These are phyloP conservation scores for Colletes gigas DNA, from an alignment of 1,140 invertebrate species.

Conservation along the genomic window DNA sequence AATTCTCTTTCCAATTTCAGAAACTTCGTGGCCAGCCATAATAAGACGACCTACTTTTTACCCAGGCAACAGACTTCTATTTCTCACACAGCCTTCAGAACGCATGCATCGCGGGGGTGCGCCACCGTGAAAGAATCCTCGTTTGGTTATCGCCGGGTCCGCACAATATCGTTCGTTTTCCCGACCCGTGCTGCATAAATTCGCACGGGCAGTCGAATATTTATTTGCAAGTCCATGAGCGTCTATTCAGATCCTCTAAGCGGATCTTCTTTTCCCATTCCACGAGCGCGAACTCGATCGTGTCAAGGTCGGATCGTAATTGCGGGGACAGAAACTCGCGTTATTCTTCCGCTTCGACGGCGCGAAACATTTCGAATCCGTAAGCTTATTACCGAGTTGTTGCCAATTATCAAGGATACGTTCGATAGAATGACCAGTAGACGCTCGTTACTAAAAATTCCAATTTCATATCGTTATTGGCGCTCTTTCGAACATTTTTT, in stretches of 20 bases:
- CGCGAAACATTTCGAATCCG: neutral
- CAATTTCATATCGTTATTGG: too few species aligned
- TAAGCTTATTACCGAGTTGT: neutral
- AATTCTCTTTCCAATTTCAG: slow-evolving; percentile 3
- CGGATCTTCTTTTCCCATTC: neutral
- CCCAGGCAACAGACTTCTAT: too few species aligned
- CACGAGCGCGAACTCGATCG: neutral
- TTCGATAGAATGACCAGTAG: too few species aligned
- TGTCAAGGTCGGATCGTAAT: neutral
- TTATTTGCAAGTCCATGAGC: slow-evolving; percentile 3
- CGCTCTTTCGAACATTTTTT: too few species aligned
- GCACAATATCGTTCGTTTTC: slow-evolving; percentile 22
- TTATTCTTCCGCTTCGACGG: neutral
- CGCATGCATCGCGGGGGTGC: neutral
- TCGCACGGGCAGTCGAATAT: neutral
- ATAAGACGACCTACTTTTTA: slow-evolving; percentile 28
- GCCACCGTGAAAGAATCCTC: neutral
- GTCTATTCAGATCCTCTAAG: neutral
- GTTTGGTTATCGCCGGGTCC: too few species aligned
- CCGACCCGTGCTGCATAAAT: neutral
- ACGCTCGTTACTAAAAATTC: too few species aligned
- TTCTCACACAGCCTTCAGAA: neutral
- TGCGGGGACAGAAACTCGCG: neutral
- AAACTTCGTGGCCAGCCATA: slow-evolving; percentile 6
- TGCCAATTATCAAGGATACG: neutral